A percentile compares a stretch with the other conserved stretches of the same genome.
phyloP scores from a whole-genome alignment of 2,797 vertebrate genomes.

The Carduelis carduelis region DNA sequence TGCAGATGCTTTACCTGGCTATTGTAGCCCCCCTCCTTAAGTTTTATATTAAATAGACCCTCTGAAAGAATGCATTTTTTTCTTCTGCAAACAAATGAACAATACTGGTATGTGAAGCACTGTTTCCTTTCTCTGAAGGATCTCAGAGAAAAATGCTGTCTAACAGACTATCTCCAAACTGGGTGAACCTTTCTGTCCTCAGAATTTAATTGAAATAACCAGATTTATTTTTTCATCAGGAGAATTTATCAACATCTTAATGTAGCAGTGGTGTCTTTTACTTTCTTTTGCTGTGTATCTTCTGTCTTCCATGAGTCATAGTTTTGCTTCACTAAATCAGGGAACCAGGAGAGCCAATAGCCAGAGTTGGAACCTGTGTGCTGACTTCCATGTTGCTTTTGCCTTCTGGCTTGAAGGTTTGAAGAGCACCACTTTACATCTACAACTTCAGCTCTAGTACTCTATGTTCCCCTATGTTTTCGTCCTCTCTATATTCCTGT shows the following conservation, averaged over 20 bases:
- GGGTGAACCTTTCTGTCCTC: not conserved
- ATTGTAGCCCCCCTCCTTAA: not conserved
- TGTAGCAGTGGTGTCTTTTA: not conserved
- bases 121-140: not conserved
- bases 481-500: not conserved
- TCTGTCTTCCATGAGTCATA: fast-evolving
- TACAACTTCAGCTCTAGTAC: not conserved
- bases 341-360: not conserved
- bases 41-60: not conserved
- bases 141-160: not conserved
- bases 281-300: not conserved
- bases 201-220: not conserved
- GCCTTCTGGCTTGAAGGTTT: not conserved
- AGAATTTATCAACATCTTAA: not conserved
- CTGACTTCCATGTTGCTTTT: not conserved
- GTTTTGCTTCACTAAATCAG: not conserved
- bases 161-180: not conserved
- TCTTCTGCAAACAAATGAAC: not conserved
- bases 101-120: not conserved
- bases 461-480: not conserved
- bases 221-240: not conserved
- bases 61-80: too few species aligned
- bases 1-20: not conserved
- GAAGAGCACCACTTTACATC: not conserved
- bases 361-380: fast-evolving